Evolutionary conservation across 2,113 vertebrate genomes (phyloP).

Genomic region (Monopterus albus): DNA sequence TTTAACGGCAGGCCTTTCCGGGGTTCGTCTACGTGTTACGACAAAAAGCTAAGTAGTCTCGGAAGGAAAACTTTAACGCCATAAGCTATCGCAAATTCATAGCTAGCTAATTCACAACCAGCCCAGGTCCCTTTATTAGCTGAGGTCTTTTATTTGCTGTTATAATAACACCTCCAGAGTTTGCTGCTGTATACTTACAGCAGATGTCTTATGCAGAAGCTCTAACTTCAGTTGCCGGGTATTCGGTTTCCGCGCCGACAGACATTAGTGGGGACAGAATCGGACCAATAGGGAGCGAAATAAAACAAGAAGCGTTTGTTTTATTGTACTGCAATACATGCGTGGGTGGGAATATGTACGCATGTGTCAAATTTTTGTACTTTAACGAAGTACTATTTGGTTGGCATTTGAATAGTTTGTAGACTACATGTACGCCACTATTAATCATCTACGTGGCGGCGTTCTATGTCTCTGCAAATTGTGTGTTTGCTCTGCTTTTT

Average conservation of each 20-base stretch:
- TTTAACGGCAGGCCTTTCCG: neutral
- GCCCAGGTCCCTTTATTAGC: neutral
- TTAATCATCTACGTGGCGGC: accelerated
- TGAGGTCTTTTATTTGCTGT: neutral
- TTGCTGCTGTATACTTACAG: conserved; percentile 10
- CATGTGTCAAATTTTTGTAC: accelerated
- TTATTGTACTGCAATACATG: accelerated
- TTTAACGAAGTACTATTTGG: accelerated
- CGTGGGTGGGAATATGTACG: neutral
- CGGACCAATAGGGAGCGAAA: conserved; percentile 62
- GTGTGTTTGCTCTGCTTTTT: accelerated
- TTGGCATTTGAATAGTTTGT: neutral
- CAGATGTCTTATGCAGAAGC: neutral
- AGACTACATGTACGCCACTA: accelerated
- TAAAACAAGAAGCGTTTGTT: conserved; percentile 18
- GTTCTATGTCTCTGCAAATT: neutral
- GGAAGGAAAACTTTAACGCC: neutral
- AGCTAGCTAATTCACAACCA: neutral
- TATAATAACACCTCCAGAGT: neutral
- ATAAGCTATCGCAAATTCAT: neutral
- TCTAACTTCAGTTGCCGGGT: neutral
- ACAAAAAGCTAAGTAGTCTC: neutral
- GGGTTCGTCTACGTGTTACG: too few relatives aligned
- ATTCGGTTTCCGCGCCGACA: conserved; percentile 72
- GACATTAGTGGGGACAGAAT: neutral